Evolutionary conservation across 2,113 vertebrate genomes (phyloP).

Genomic region (Elgaria multicarinata): DNA sequence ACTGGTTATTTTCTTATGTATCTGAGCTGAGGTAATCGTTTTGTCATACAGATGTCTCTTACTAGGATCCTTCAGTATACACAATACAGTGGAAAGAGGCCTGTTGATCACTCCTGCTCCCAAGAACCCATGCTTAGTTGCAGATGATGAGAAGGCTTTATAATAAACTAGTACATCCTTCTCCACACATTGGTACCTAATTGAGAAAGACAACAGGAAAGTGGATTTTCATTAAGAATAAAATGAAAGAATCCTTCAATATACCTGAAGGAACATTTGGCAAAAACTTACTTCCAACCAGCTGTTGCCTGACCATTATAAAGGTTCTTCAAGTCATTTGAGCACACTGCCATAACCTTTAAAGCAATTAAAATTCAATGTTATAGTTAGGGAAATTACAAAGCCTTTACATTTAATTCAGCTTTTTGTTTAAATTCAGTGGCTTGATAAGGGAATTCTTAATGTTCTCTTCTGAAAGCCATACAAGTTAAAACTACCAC

Average conservation of each 20-base stretch:
- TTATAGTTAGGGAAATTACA: not conserved
- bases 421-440: not conserved
- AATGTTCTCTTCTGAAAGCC: not conserved
- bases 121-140: conserved; percentile 89
- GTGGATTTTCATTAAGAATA: conserved; percentile 2
- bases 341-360: conserved; percentile 90
- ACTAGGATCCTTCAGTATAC: conserved; percentile 85
- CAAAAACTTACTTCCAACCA: conserved; percentile 89
- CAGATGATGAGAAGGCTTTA: conserved; percentile 82
- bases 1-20: conserved; percentile 87
- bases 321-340: conserved; percentile 85
- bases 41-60: conserved; percentile 87
- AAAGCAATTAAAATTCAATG: conserved; percentile 34
- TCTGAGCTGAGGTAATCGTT: conserved; percentile 83
- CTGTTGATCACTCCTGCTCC: conserved; percentile 86
- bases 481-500: not conserved
- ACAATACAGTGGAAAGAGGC: conserved; percentile 85
- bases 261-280: not conserved
- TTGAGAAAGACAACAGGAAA: not conserved
- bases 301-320: conserved; percentile 80
- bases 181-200: conserved; percentile 89
- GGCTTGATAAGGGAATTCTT: not conserved
- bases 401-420: not conserved
- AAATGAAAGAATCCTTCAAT: not conserved
- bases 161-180: conserved; percentile 88